phyloP scores from a whole-genome alignment of 2,113 vertebrate genomes.

The Bos javanicus region DNA sequence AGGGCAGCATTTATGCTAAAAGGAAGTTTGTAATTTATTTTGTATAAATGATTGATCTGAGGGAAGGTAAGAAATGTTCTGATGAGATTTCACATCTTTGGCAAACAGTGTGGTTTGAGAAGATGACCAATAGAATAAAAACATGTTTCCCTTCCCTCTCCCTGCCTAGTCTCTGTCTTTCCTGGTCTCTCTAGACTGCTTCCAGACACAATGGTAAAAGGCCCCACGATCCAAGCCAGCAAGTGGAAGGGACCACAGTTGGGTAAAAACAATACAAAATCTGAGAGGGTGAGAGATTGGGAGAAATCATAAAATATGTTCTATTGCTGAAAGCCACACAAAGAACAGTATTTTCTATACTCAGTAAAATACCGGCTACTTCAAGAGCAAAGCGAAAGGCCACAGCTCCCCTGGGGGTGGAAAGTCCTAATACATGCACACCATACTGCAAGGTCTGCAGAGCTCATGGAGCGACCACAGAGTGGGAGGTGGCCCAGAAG shows the following conservation, averaged over 20 bases:
- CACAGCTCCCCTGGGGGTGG: neutral
- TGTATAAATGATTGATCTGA: neutral
- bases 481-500: accelerated
- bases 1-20: neutral
- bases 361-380: neutral
- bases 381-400: neutral
- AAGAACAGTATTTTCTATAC: neutral
- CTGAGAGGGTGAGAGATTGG: neutral
- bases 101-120: neutral
- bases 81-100: neutral
- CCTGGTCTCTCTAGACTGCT: neutral
- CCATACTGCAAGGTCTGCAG: neutral
- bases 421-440: accelerated
- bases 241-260: neutral
- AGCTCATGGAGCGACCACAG: accelerated
- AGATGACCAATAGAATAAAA: neutral
- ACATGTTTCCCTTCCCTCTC: neutral
- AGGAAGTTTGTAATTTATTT: neutral
- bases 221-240: neutral
- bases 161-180: neutral
- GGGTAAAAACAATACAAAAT: neutral
- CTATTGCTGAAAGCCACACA: neutral
- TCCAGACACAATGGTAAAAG: neutral
- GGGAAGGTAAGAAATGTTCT: neutral
- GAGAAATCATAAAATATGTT: neutral